Evolutionary conservation across 1,140 invertebrate genomes (phyloP), one percentile per base, ranked within the genome.

Genomic region (Anthonomus grandis): DNA sequence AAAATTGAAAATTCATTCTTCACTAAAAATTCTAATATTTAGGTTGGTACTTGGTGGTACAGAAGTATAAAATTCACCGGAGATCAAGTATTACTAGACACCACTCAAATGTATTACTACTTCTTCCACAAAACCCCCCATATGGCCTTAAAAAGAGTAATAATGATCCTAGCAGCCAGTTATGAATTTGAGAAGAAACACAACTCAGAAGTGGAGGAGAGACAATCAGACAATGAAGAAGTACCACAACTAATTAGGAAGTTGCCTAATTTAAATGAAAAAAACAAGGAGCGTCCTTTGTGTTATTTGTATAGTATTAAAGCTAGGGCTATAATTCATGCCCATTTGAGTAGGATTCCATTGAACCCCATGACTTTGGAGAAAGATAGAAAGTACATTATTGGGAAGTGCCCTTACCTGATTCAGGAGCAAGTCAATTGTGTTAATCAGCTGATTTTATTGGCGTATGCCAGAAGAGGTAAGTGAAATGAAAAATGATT

Each of bases 41-140:
- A 80, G 79, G 89, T 98, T 62, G 95, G 95, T 39, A 91, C 91
- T 65, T 99, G 97, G 97, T 99, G 97, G 97, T 97, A 98, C 74
- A 85, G 90, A 56, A 97, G 94, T 42, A 98, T 98, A 60, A 87
- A 94, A 68, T 99, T 93, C 74, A 95, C 92, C 62, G 93, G 92
- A 63, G 94, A 96, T 73, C 90, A 95, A 81, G 95, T 99, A 10
- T 77, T 99, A 6, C 73, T 99, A 15, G 91, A 96, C 69, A 99
- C 97, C 15, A 93, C 94, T 1, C 86, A 95, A 72, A 84, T 98
- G 73, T 99, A 97, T 76, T 95, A 91, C 69, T 93, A 88, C 69
- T 98, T 95, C 74, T 91, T 98, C 67, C 86, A 94, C 71, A 96
- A 96, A 78, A 97, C 93, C 25, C 92, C 93, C 3, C 87, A 87